Evolutionary conservation across 2,113 vertebrate species (phyloP), one percentile per base, ranked within the genome.

Genomic region (Malurus elegans): DNA sequence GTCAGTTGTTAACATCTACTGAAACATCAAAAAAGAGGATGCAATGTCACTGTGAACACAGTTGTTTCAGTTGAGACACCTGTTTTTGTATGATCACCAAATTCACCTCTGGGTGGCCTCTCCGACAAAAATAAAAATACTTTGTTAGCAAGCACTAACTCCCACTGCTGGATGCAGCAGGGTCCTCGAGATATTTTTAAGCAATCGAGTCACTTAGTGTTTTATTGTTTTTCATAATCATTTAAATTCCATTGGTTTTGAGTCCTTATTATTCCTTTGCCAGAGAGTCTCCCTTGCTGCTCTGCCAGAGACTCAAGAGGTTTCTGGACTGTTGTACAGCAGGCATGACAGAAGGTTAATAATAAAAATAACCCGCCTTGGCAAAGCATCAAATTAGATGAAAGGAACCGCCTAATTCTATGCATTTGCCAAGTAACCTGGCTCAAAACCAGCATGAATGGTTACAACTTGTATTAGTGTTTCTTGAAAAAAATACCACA

Each of bases 291-390:
- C 85, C 75, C 75, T 90, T n/a, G n/a, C 82, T 88, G 15, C 75
- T 83, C 56, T 96, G 95, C 79, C 87, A 96, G 93, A 93, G 79
- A 80, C 82, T 93, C 25, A 11, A 90, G 94, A 86, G 93, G 48
- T 90, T 96, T 88, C 93, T 96, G 88, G 67, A 74, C 94, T 90
- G 65, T 44, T 92, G 60, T 94, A 74, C n/a, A 92, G 79, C 79
- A 96, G 90, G 64, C 82, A 38, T 86, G 88, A 92, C 85, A 95
- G 72, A 90, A 94, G 85, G 82, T 80, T 97, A 93, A 92, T 94
- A 96, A 92, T 74, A 96, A 96, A 94, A 96, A 95, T 93, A 95
- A 83, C 76, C 53, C 86, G 32, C 31, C 67, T 86, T 96, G 94
- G 92, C 90, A 86, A 88, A 86, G 18, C 40, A 64, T 71, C 92